Percentiles rank a stretch among this genome's conserved stretches.
These are phyloP conservation scores for Xiphophorus couchianus DNA, from an alignment of 2,113 vertebrate genomes.

Conservation along the genomic window DNA sequence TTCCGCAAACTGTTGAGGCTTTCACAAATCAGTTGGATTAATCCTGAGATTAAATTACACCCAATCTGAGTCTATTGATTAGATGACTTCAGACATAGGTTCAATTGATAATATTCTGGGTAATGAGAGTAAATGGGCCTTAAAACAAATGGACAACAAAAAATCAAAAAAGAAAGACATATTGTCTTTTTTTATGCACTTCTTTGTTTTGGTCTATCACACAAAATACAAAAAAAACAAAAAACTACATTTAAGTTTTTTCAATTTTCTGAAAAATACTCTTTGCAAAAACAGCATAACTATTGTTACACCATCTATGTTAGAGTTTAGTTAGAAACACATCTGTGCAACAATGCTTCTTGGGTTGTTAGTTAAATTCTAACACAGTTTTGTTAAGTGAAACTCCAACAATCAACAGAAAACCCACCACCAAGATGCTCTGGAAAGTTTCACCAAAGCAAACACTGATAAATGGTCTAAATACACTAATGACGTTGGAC, in stretches of 20 bases:
- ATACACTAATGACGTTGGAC: slow-evolving; percentile 46
- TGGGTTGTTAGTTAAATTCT: slow-evolving; percentile 9
- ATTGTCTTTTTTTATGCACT: neutral
- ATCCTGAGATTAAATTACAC: no score
- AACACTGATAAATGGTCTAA: slow-evolving; percentile 44
- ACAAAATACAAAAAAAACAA: neutral
- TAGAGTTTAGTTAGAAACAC: neutral
- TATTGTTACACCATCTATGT: accelerated
- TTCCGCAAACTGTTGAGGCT: no score
- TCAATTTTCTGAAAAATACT: no score
- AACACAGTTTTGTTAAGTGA: neutral
- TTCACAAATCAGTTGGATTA: no score
- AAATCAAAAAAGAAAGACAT: no score
- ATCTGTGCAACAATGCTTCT: neutral
- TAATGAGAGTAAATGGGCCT: no score
- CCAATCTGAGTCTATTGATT: no score
- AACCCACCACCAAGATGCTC: slow-evolving; percentile 58
- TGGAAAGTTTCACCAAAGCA: slow-evolving; percentile 45
- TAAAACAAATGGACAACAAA: no score
- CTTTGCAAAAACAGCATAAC: no score
- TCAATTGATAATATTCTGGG: no score
- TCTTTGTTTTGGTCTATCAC: neutral
- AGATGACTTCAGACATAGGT: no score
- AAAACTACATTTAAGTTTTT: no score
- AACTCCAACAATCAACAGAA: slow-evolving; percentile 2